Percentiles rank a stretch among this genome's conserved stretches.
Conservation (phyloP, 2,888 invertebrate species). For the Lysandra bellargus region DNA sequence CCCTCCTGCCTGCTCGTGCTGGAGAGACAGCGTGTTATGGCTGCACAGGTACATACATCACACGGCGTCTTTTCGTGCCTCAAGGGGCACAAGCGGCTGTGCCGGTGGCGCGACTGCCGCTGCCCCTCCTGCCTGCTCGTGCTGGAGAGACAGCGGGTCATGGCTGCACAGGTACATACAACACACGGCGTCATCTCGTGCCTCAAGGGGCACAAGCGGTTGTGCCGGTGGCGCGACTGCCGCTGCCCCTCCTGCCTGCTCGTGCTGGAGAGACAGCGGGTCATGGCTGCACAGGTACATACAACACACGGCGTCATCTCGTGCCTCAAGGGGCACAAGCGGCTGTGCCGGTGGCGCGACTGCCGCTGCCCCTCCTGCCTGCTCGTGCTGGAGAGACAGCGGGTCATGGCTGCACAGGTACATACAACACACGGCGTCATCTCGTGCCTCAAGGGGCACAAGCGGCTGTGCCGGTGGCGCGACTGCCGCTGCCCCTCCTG, state of each 20-base stretch:
- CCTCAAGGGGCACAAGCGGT: slow-evolving; percentile 91
- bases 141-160: slow-evolving; percentile 82
- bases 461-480: no score
- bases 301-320: no score
- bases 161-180: slow-evolving; percentile 80
- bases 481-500: no score
- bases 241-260: slow-evolving; percentile 90
- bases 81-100: slow-evolving; percentile 92
- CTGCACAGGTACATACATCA: slow-evolving; percentile 75
- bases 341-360: no score
- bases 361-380: no score
- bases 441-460: no score
- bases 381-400: no score
- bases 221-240: slow-evolving; percentile 93
- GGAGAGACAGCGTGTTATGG: no score
- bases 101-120: slow-evolving; percentile 92
- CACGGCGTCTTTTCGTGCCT: slow-evolving; percentile 93
- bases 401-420: no score
- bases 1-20: no score
- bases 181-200: slow-evolving; percentile 91
- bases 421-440: no score
- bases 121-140: slow-evolving; percentile 92
- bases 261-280: slow-evolving; percentile 84
- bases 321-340: no score
- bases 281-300: slow-evolving; percentile 82